These are phyloP conservation scores for Aradophagus sp. DNA, from an alignment of 1,140 invertebrate genomes.

Conservation along the genomic window DNA sequence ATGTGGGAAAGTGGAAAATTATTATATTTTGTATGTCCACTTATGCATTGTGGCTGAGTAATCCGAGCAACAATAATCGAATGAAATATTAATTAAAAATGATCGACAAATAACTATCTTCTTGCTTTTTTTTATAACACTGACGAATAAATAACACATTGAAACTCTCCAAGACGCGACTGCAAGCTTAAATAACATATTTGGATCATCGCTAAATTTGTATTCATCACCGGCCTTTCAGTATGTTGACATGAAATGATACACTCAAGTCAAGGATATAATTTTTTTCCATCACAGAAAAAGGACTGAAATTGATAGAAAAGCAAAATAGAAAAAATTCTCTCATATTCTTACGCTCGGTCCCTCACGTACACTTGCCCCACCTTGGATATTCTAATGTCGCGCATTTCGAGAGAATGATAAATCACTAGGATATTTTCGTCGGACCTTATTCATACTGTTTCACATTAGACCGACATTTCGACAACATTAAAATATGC, in stretches of 20 bases:
- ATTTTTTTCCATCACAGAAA: slow-evolving; percentile 34
- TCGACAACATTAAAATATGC: too few species aligned
- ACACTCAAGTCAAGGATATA: slow-evolving; percentile 53
- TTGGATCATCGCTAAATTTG: slow-evolving; percentile 52
- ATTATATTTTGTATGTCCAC: too few species aligned
- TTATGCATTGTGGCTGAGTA: too few species aligned
- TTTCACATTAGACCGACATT: too few species aligned
- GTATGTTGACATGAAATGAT: slow-evolving; percentile 54
- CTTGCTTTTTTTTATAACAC: slow-evolving; percentile 29
- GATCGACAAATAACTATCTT: slow-evolving; percentile 30
- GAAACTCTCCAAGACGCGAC: slow-evolving; percentile 41
- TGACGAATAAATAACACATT: slow-evolving; percentile 41
- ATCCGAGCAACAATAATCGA: too few species aligned
- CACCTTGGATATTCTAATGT: slow-evolving; percentile 20
- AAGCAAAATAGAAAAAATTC: slow-evolving; percentile 26
- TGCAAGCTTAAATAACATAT: slow-evolving; percentile 38
- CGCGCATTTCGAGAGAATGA: too few species aligned
- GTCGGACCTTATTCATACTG: too few species aligned
- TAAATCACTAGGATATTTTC: too few species aligned
- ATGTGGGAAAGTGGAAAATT: too few species aligned
- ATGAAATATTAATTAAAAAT: too few species aligned
- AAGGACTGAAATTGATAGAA: slow-evolving; percentile 50
- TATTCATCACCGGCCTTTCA: slow-evolving; percentile 52
- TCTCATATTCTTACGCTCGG: background rate
- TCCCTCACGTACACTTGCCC: background rate